Base-by-base conservation (phyloP, 2,113 vertebrate genomes). In the Syngnathus typhle region DNA sequence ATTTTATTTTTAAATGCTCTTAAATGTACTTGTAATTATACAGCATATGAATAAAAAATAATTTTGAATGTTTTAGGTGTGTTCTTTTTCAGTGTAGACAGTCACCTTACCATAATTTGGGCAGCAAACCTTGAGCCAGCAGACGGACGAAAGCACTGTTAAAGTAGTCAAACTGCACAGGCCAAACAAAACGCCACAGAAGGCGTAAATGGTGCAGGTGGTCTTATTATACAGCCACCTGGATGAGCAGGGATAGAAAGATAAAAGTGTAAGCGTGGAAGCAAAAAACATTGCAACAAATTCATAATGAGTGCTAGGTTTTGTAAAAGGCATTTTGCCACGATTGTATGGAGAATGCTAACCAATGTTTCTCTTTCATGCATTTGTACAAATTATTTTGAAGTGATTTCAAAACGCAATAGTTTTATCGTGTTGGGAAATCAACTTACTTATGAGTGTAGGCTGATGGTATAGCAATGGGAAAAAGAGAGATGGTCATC, bases 51-150 rank as follows among this genome's bases (percentile, higher is more conserved):
- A 32, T 32, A 32, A 32, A 27, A 27, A 32, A 32, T 32, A 32
- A 32, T 32, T 32, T 32, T 32, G 27, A 32, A 32, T 32, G 2
- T 32, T 3, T 32, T 32, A 32, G 27, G 27, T 32, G 27, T 32
- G 3, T 32, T 32, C 27, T 32, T 32, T 32, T 32, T 32, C 27
- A 32, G 27, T 32, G 27, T 32, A 32, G 10, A n/a, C 8, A 5
- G 11, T 62, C 19, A 62, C 85, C 88, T 73, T 91, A 94, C 93
- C 93, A 0, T 93, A 92, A 72, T 91, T 87, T 21, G 93, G 93
- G 82, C 88, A 93, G 76, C 93, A 94, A 81, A 94, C 90, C 82
- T 94, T 94, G 37, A 95, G 87, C 89, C 94, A 95, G 91, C 94
- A 94, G 64, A 95, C 92, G 0, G 77, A 74, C n/a, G 93, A 93